phyloP scores from a whole-genome alignment of 2,888 invertebrate genomes.

The Hyposoter dolosus region DNA sequence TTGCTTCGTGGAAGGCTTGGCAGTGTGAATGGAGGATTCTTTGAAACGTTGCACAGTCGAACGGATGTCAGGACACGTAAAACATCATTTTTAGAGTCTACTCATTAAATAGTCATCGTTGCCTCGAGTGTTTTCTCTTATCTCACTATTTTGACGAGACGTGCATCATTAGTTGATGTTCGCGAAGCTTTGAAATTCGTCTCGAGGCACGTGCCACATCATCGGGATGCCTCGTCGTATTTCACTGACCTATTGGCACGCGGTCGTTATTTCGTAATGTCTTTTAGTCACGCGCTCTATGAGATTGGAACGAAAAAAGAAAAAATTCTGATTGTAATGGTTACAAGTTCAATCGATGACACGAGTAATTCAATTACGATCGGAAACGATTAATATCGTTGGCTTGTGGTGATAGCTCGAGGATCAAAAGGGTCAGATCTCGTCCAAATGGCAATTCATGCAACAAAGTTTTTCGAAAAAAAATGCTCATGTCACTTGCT shows the following conservation, averaged over 20 bases:
- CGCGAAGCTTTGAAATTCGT: neutral
- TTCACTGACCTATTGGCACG: slow-evolving; percentile 34
- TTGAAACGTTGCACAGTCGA: slow-evolving; percentile 40
- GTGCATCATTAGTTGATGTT: slow-evolving; percentile 35
- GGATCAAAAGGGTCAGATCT: neutral
- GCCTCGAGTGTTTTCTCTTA: slow-evolving; percentile 12
- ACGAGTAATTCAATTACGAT: slow-evolving; percentile 61
- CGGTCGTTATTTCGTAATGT: slow-evolving; percentile 24
- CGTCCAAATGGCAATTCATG: neutral
- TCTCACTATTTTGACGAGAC: slow-evolving; percentile 23
- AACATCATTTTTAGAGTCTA: slow-evolving; percentile 44
- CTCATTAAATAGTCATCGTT: slow-evolving; percentile 51
- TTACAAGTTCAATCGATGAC: slow-evolving; percentile 27
- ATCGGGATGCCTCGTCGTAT: slow-evolving; percentile 9
- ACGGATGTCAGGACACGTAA: slow-evolving; percentile 23
- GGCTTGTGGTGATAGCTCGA: neutral
- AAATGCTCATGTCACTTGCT: too few species aligned
- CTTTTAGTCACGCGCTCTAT: slow-evolving; percentile 31
- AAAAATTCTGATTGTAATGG: neutral
- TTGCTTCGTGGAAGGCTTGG: neutral
- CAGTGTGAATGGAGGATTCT: slow-evolving; percentile 32
- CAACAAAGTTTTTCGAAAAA: neutral
- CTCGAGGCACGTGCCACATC: neutral
- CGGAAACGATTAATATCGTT: slow-evolving; percentile 56
- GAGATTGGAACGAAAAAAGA: slow-evolving; percentile 11